These are phyloP conservation scores for Poecilia wingei DNA, from an alignment of 2,797 vertebrate genomes.

Conservation along the genomic window DNA sequence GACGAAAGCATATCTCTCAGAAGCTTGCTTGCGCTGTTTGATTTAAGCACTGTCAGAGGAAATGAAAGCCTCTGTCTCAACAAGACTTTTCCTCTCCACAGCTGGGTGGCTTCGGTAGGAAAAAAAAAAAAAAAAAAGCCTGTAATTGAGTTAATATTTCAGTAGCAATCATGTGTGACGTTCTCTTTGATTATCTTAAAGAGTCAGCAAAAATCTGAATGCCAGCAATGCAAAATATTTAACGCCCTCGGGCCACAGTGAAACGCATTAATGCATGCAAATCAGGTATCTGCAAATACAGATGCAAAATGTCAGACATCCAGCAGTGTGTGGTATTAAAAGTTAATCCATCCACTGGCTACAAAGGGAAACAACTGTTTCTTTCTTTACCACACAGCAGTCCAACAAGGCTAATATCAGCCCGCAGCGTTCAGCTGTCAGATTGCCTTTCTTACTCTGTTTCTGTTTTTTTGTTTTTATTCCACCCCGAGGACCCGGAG, in stretches of 20 bases:
- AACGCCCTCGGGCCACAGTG: constrained; percentile 10
- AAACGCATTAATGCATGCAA: constrained; percentile 22
- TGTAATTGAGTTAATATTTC: constrained; percentile 55
- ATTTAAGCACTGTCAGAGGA: constrained; percentile 66
- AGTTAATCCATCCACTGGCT: constrained; percentile 38
- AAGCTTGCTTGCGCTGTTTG: constrained; percentile 55
- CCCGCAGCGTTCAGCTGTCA: constrained; percentile 49
- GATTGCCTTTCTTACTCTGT: constrained; percentile 26
- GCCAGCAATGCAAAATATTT: constrained; percentile 44
- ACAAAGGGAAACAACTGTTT: constrained; percentile 21
- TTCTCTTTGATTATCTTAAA: constrained; percentile 65
- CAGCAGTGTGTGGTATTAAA: constrained; percentile 13
- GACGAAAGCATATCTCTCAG: constrained; percentile 49
- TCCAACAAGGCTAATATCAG: constrained; percentile 31
- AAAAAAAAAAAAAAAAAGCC: constrained; percentile 24
- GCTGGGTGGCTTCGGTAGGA: constrained; percentile 53
- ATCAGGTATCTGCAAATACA: constrained; percentile 28
- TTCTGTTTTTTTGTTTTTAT: constrained; percentile 70
- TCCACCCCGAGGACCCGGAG: constrained; percentile 64
- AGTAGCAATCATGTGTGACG: constrained; percentile 60
- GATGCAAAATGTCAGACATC: constrained; percentile 19
- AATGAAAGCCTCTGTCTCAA: constrained; percentile 57
- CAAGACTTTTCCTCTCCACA: constrained; percentile 42
- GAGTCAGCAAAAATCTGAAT: constrained; percentile 59
- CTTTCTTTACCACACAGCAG: constrained; percentile 15